phyloP scores from a whole-genome alignment of 2,113 vertebrate genomes.

The Larimichthys polyactis region DNA sequence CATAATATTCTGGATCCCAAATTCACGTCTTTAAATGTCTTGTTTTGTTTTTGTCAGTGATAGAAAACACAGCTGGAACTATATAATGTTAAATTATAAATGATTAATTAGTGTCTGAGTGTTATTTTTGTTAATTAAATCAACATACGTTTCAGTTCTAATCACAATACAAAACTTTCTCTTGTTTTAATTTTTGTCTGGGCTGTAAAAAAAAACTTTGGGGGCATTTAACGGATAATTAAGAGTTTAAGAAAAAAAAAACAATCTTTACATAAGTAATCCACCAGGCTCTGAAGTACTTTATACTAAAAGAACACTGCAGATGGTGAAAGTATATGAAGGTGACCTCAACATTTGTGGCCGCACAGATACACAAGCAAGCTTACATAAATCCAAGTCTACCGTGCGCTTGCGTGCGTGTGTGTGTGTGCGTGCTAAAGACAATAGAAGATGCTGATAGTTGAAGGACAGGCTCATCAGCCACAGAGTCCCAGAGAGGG shows the following conservation, averaged over 20 bases:
- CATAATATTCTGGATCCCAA: no score
- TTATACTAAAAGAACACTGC: conserved; percentile 35
- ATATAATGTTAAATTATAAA: background rate
- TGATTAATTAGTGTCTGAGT: background rate
- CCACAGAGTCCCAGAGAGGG: conserved; percentile 75
- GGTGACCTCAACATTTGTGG: conserved; percentile 63
- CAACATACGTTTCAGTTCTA: background rate
- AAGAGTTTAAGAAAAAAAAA: conserved; percentile 5
- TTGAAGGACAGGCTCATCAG: conserved; percentile 81
- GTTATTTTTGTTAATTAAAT: background rate
- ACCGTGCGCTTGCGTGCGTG: conserved; percentile 6
- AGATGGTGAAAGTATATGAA: conserved; percentile 53
- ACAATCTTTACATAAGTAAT: background rate
- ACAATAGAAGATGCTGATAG: conserved; percentile 75
- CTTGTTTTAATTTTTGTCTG: background rate
- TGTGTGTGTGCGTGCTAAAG: conserved; percentile 50
- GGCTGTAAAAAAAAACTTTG: background rate
- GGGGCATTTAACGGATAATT: background rate
- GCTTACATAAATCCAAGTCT: conserved; percentile 38
- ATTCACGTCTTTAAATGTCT: background rate
- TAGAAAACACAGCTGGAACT: background rate
- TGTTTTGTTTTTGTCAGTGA: background rate
- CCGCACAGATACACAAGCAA: conserved; percentile 35
- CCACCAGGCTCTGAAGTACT: background rate
- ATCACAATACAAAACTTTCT: background rate